phyloP scores from a whole-genome alignment of 2,113 vertebrate genomes.

The Anguilla japonica region DNA sequence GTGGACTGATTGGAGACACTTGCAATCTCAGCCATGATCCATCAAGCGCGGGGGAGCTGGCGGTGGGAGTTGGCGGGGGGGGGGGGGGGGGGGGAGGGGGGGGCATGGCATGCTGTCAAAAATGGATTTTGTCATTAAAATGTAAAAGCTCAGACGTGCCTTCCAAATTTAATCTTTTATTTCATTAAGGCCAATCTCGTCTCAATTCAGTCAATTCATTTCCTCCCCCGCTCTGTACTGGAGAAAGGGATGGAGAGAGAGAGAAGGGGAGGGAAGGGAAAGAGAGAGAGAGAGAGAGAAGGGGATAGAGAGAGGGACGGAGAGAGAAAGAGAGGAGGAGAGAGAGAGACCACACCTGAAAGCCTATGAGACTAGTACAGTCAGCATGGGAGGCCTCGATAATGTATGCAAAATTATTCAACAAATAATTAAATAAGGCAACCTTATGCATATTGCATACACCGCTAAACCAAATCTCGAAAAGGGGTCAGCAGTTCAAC shows the following conservation, averaged over 20 bases:
- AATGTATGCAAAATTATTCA: constrained; percentile 4
- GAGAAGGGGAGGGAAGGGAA: constrained; percentile 10
- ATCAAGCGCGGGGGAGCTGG: constrained; percentile 28
- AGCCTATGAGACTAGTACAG: no score
- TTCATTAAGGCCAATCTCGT: constrained; percentile 60
- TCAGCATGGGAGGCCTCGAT: no score
- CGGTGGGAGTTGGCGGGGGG: constrained; percentile 27
- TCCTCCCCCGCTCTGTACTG: constrained; percentile 45
- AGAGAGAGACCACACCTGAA: no score
- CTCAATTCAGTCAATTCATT: constrained; percentile 61
- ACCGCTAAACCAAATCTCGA: neutral
- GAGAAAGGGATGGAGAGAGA: constrained; percentile 53
- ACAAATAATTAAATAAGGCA: neutral
- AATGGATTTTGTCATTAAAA: constrained; percentile 65
- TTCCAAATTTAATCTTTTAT: constrained; percentile 61
- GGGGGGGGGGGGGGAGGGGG: constrained; percentile 25
- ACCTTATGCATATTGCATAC: constrained; percentile 3
- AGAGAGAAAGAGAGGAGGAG: no score
- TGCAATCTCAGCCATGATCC: constrained; percentile 59
- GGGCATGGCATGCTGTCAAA: constrained; percentile 51
- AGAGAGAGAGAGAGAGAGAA: neutral
- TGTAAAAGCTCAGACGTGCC: constrained; percentile 53
- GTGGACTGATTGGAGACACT: constrained; percentile 14
- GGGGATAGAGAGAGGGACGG: no score
- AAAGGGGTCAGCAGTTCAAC: neutral